phyloP scores from a whole-genome alignment of 2,113 vertebrate species.

The Maccullochella peelii region DNA sequence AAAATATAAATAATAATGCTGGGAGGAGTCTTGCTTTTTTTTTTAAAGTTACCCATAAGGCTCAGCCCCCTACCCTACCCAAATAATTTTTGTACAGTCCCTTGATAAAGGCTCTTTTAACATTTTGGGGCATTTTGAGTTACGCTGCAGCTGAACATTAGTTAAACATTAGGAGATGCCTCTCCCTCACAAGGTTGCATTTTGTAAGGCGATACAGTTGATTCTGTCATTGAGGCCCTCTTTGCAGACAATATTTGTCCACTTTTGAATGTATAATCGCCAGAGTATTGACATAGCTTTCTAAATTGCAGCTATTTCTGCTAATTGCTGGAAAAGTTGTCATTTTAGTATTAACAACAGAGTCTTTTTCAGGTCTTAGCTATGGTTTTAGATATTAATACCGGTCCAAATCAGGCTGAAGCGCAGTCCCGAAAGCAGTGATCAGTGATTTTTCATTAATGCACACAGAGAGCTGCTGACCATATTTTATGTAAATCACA shows the following conservation, averaged over 20 bases:
- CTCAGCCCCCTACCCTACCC: not conserved
- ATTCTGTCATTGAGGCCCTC: conserved; percentile 27
- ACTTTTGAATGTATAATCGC: conserved; percentile 8
- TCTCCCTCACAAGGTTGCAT: conserved; percentile 25
- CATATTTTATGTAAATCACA: conserved; percentile 68
- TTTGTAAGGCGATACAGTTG: conserved; percentile 39
- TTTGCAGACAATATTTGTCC: conserved; percentile 26
- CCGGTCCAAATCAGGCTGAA: conserved; percentile 15
- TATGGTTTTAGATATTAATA: conserved; percentile 28
- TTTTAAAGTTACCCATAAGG: too few relatives aligned
- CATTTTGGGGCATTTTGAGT: not conserved
- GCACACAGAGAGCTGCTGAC: conserved; percentile 43
- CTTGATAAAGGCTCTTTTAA: not conserved
- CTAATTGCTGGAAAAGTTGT: conserved; percentile 10
- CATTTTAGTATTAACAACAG: not conserved
- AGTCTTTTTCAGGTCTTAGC: conserved; percentile 17
- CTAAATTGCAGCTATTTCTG: conserved; percentile 39
- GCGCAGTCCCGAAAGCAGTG: not conserved
- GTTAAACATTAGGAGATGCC: not conserved
- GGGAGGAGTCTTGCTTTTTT: not conserved
- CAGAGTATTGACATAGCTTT: conserved; percentile 22
- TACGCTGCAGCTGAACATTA: not conserved
- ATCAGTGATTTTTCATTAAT: conserved; percentile 35
- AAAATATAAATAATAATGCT: not conserved
- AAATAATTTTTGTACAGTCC: not conserved